Evolutionary conservation across 2,113 vertebrate species (phyloP), one percentile per base, ranked within the genome.

Genomic region (Orthonyx spaldingii): DNA sequence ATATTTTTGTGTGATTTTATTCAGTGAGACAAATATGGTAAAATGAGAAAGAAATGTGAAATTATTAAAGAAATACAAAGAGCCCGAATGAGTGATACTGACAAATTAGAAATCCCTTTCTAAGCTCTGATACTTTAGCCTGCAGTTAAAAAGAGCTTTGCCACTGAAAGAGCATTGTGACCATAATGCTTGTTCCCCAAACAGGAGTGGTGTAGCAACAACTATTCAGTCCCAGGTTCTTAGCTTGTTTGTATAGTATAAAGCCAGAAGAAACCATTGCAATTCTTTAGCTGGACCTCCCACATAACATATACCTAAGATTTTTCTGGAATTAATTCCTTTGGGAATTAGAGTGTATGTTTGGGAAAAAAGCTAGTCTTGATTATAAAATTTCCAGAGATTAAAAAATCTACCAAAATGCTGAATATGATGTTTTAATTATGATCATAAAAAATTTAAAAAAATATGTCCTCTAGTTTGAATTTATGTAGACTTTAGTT

Each of bases 201-300:
- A 92, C 85, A 91, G 84, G 77, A 89, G 61, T 72, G 75, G 79
- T 95, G 46, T 90, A 79, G 88, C 66, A 94, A 91, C 93, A 95
- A 94, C 84, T 89, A 92, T 92, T 95, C 89, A 94, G 87, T 53
- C 87, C 35, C 88, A 93, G 64, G 90, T 97, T 96, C 90, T 95
- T 93, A 89, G 90, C 76, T 90, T 97, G 95, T 95, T 95, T 95
- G 69, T 94, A 71, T 93, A 91, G 92, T 91, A 94, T 94, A 95
- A 96, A 94, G 89, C 84, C 94, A 76, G 81, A 33, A 84, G 84
- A 94, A 94, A 87, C 76, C 61, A 53, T 65, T 94, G 23, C 91
- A 91, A 46, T 95, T 95, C 93, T 89, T 49, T 91, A 71, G 81
- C 93, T 91, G 53, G 95, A 96, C 92, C 94, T 95, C 91, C 91